Evolutionary conservation across 2,113 vertebrate species (phyloP).

Genomic region (Ursus arctos): DNA sequence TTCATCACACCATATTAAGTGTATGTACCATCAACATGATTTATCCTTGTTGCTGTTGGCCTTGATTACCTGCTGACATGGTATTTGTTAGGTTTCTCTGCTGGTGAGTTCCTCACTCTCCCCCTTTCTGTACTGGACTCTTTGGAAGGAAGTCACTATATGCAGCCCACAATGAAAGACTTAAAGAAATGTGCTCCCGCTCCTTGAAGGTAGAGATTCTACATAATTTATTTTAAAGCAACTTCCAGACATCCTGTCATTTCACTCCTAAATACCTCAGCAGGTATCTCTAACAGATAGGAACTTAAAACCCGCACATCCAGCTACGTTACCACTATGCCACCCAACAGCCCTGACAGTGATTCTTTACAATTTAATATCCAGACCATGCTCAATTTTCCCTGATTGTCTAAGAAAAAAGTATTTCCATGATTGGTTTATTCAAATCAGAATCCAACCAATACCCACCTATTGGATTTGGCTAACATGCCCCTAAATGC

Average conservation of each 20-base stretch:
- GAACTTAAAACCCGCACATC: neutral
- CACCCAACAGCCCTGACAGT: neutral
- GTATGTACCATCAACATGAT: rapidly evolving
- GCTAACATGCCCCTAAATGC: neutral
- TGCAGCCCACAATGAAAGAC: neutral
- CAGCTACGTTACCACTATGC: rapidly evolving
- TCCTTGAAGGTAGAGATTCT: neutral
- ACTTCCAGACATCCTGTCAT: neutral
- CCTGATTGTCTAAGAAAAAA: neutral
- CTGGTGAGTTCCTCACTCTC: rapidly evolving
- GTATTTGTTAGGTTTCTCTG: neutral
- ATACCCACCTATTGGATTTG: neutral
- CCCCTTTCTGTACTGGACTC: neutral
- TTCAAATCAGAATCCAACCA: neutral
- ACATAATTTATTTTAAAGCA: neutral
- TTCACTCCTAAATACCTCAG: neutral
- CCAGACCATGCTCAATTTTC: neutral
- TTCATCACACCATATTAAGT: neutral
- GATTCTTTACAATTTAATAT: neutral
- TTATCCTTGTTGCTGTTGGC: neutral
- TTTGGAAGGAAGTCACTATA: neutral
- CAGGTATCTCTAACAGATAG: neutral
- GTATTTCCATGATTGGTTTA: neutral
- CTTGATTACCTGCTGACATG: neutral
- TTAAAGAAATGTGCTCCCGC: neutral